Percentiles rank a stretch among this genome's conserved stretches.
Conservation (phyloP, 2,888 invertebrate species). For the Coecobrya sp. region DNA sequence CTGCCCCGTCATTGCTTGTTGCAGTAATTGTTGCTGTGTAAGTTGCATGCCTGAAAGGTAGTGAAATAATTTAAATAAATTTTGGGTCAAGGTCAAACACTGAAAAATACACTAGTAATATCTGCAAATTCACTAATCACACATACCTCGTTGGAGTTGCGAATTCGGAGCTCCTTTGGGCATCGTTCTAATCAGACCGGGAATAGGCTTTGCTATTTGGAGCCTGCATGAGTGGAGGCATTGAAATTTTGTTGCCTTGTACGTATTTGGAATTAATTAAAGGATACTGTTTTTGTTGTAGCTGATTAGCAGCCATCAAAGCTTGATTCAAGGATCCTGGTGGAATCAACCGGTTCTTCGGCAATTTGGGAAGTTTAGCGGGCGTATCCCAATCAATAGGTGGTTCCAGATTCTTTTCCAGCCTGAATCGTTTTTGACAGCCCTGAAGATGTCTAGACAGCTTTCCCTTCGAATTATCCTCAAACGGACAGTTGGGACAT, state of each 20-base stretch:
- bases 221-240: slow-evolving; percentile 88
- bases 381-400: slow-evolving; percentile 97
- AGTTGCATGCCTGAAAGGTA: slow-evolving; percentile 80
- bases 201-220: slow-evolving; percentile 85
- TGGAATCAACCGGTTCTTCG: slow-evolving; percentile 87
- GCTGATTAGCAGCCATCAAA: slow-evolving; percentile 86
- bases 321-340: slow-evolving; percentile 82
- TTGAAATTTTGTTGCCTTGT: slow-evolving; percentile 78
- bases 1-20: slow-evolving; percentile 84
- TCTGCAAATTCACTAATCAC: too few species aligned
- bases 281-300: slow-evolving; percentile 87
- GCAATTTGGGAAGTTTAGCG: slow-evolving; percentile 95
- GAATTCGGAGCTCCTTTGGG: slow-evolving; percentile 81
- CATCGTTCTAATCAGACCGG: slow-evolving; percentile 86
- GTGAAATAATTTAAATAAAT: too few species aligned
- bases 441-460: slow-evolving; percentile 95
- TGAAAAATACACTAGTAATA: too few species aligned
- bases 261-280: slow-evolving; percentile 87
- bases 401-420: slow-evolving; percentile 94
- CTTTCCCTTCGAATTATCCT: slow-evolving; percentile 97
- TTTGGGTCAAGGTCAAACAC: not conserved
- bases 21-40: slow-evolving; percentile 83
- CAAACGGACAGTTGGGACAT: slow-evolving; percentile 97
- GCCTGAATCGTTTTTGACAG: slow-evolving; percentile 96
- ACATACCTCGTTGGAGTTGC: slow-evolving; percentile 84